Conservation (phyloP, 2,797 vertebrate species). For the Anguilla megastoma region DNA sequence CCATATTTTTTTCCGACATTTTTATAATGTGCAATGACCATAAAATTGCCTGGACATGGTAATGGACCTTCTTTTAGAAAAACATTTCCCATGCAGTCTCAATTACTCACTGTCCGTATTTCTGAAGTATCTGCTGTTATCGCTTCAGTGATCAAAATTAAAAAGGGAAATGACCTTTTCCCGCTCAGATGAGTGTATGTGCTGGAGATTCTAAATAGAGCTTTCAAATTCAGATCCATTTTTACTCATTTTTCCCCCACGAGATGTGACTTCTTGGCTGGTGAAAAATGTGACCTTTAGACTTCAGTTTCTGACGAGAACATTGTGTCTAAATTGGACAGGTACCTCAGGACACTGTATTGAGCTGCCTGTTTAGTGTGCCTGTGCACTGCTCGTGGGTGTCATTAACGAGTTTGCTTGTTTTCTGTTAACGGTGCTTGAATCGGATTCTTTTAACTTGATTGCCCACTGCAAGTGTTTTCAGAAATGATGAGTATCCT, state of each 20-base stretch:
- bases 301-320: constrained; percentile 55
- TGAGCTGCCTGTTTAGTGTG: constrained; percentile 50
- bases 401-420: not conserved
- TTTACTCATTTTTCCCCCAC: constrained; percentile 44
- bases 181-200: constrained; percentile 30
- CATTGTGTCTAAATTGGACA: constrained; percentile 65
- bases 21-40: constrained; percentile 1
- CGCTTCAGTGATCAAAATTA: constrained; percentile 41
- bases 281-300: constrained; percentile 51
- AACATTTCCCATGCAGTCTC: constrained; percentile 23
- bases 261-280: constrained; percentile 48
- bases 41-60: not conserved
- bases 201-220: constrained; percentile 42
- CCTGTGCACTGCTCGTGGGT: not conserved
- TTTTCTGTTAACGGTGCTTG: constrained; percentile 51
- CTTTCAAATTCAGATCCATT: constrained; percentile 47
- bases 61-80: not conserved
- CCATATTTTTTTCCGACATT: not conserved
- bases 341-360: constrained; percentile 65
- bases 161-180: constrained; percentile 42
- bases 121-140: constrained; percentile 3
- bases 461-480: constrained; percentile 53
- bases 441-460: constrained; percentile 56
- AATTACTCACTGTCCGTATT: constrained; percentile 18
- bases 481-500: constrained; percentile 51